Evolutionary conservation across 2,113 vertebrate species (phyloP), one percentile per base, ranked within the genome.

Genomic region (Apistogramma diplotaenia): DNA sequence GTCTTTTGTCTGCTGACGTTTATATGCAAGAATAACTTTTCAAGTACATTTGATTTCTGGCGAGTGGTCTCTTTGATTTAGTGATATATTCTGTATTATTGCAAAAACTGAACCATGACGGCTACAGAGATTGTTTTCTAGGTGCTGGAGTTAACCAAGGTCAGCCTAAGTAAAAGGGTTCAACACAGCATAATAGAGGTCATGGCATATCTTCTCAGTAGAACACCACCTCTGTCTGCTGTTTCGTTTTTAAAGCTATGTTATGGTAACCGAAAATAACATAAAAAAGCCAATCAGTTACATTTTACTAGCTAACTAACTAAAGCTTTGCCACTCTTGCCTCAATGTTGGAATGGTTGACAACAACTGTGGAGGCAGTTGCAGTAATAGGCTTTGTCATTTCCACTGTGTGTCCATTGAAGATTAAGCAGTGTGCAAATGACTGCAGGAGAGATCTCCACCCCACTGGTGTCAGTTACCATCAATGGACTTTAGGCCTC

Each of bases 321-420:
- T 21, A 59, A 55, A 59, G 56, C n/a, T 3, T n/a, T 75, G 49
- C 18, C 51, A 70, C 67, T 81, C 37, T 15, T 62, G 60, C 33
- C 59, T 43, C 35, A 40, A 74, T 37, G 19, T n/a, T 62, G 55
- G 12, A 75, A 58, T 71, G 85, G 81, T 80, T 89, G 73, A 81
- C 78, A 82, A 77, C 77, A 37, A 65, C 29, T 65, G 78, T 67
- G 72, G 74, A 81, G 65, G 86, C 87, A 88, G 85, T 79, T 79
- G 86, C 89, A 73, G 76, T 93, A 94, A 94, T 93, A 90, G 91
- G 92, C 90, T 94, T 94, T 94, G 92, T 93, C 93, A 91, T 92
- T 78, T 91, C 78, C 90, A 93, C 87, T 93, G 87, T 89, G 85
- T 81, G 87, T 89, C 79, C 77, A 86, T 81, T 88, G 87, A 87